Base-by-base conservation (phyloP, 2,888 invertebrate genomes). In the Temnothorax rugatulus region DNA sequence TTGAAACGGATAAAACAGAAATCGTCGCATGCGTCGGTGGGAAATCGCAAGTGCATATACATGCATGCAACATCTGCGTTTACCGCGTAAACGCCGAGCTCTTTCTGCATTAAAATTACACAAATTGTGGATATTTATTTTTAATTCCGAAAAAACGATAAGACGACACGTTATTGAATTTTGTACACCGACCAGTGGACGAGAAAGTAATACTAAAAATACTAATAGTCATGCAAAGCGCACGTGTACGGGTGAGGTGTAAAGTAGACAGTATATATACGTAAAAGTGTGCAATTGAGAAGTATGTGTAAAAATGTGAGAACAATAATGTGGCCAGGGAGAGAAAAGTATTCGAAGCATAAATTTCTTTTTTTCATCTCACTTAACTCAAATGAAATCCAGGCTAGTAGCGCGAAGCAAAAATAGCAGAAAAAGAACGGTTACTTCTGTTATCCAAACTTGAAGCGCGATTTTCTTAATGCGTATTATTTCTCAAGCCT, bases 141-240 rank as follows among this genome's bases (percentile, higher is more conserved):
- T 77, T 8, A 54, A 64, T 66, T 66, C 41, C 25, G n/a, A 44
- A 47, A 41, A 66, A 63, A 52, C 11, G 18, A 64, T 18, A 18
- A 47, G 47, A 64, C 50, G 25, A 13, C 47, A 77, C 29, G 57
- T 44, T 9, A 44, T 38, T 34, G 34, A 81, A 71, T 50, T 68
- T 68, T 68, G 34, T 59, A 25, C 8, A 25, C 4, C 13, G 25
- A 29, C 38, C 34, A 29, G 9, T 47, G 59, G 21, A 61, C 21
- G 13, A 50, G 69, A 77, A 57, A 47, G 57, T n/a, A 50, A 50
- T n/a, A 77, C 38, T 61, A 69, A 34, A 59, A 71, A 71, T 81
- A 69, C 25, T 71, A 81, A 59, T 47, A 59, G 25, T 59, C 59
- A 69, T 81, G 79, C 69, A 21, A 81, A 81, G 79, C 79, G 18